A percentile compares a stretch with the other conserved stretches of the same genome.
Evolutionary conservation across 1,140 invertebrate genomes (phyloP).

Genomic region (Diploscapter pachys): DNA sequence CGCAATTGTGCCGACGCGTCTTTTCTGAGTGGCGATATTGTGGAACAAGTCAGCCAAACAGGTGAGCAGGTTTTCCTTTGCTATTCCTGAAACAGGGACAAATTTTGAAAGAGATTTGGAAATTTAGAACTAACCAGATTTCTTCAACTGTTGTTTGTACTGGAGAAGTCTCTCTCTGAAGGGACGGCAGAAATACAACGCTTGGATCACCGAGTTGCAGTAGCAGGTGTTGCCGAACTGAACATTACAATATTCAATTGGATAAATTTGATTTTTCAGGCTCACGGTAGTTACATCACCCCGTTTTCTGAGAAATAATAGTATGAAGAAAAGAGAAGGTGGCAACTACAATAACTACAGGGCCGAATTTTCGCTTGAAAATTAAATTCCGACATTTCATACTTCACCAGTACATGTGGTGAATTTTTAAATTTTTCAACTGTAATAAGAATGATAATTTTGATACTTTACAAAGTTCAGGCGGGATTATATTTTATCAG

Average conservation of each 20-base stretch:
- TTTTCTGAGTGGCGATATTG: slow-evolving; percentile 97
- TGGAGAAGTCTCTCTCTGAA: slow-evolving; percentile 97
- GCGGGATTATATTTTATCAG: too few species aligned
- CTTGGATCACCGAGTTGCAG: slow-evolving; percentile 98
- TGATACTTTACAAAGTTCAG: neutral
- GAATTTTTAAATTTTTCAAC: too few species aligned
- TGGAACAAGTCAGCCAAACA: slow-evolving; percentile 97
- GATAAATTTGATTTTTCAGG: neutral
- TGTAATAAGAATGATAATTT: neutral
- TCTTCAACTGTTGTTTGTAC: slow-evolving; percentile 71
- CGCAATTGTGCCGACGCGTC: slow-evolving; percentile 97
- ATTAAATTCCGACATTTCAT: too few species aligned
- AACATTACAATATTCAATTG: slow-evolving; percentile 59
- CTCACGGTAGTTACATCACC: too few species aligned
- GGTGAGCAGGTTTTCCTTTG: slow-evolving; percentile 91
- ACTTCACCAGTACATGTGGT: too few species aligned
- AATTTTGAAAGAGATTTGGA: slow-evolving; percentile 14
- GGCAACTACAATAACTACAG: too few species aligned
- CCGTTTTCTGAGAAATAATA: too few species aligned
- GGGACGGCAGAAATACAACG: slow-evolving; percentile 96
- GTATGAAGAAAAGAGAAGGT: too few species aligned
- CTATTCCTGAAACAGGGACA: slow-evolving; percentile 77
- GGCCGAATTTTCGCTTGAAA: too few species aligned
- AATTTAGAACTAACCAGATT: slow-evolving; percentile 43
- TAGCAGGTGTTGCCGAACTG: slow-evolving; percentile 99